These are phyloP conservation scores for Luffia ferchaultella DNA, from an alignment of 2,888 invertebrate species.

Conservation along the genomic window DNA sequence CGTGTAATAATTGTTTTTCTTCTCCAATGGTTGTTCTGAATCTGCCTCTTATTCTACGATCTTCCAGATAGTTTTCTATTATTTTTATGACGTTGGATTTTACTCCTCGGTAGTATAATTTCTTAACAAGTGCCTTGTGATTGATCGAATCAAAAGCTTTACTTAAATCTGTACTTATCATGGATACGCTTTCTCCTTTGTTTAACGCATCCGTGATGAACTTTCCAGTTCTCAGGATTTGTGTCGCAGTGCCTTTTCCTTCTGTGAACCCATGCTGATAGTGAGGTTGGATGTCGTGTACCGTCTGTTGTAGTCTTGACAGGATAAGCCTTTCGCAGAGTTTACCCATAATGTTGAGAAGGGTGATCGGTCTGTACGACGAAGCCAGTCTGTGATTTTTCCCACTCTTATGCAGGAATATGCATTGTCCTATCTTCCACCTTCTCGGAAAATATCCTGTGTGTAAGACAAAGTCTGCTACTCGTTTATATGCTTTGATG, in stretches of 20 bases:
- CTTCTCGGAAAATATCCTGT: slow-evolving; percentile 1
- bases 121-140: no score
- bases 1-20: no score
- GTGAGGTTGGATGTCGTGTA: slow-evolving; percentile 6
- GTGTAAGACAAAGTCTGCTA: neutral
- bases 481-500: slow-evolving; percentile 1
- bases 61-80: no score
- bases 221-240: slow-evolving; percentile 11
- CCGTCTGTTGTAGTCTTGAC: slow-evolving; percentile 1
- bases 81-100: no score
- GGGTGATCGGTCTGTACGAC: no score
- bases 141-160: slow-evolving; percentile 11
- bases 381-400: no score
- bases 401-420: neutral
- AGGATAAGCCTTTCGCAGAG: slow-evolving; percentile 7
- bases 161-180: slow-evolving; percentile 7
- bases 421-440: slow-evolving; percentile 1
- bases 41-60: no score
- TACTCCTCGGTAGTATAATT: no score
- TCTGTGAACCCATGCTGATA: slow-evolving; percentile 11
- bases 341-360: slow-evolving; percentile 13
- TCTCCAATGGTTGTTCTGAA: no score
- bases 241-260: slow-evolving; percentile 10
- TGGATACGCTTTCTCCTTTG: slow-evolving; percentile 4
- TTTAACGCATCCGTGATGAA: slow-evolving; percentile 9